Percentiles rank a stretch among this genome's conserved stretches.
phyloP scores from a whole-genome alignment of 2,797 vertebrate species.

The Crenichthys baileyi region DNA sequence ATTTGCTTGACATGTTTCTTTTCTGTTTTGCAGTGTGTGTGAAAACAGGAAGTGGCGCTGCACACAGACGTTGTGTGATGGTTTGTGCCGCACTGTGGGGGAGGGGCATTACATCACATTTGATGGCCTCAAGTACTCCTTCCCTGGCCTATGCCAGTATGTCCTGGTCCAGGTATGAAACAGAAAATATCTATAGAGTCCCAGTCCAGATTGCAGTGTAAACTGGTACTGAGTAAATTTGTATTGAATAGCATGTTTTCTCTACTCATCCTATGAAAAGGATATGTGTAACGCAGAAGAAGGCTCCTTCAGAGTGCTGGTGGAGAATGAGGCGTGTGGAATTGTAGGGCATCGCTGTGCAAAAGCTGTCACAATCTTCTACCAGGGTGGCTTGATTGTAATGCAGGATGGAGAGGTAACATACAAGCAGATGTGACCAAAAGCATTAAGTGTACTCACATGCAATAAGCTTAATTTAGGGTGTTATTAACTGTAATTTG shows the following conservation, averaged over 20 bases:
- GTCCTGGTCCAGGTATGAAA: conserved; percentile 91
- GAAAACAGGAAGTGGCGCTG: conserved; percentile 90
- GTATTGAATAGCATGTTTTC: background rate
- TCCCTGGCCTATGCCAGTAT: conserved; percentile 94
- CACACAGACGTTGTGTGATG: conserved; percentile 85
- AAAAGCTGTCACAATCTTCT: conserved; percentile 86
- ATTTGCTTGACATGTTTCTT: background rate
- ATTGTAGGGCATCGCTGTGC: conserved; percentile 87
- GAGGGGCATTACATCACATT: conserved; percentile 93
- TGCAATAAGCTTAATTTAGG: background rate
- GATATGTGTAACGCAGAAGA: conserved; percentile 87
- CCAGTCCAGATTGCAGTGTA: background rate
- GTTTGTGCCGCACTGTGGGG: conserved; percentile 88
- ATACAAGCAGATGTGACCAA: background rate
- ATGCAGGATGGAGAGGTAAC: conserved; percentile 87
- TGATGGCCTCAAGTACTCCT: conserved; percentile 90
- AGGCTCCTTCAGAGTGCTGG: conserved; percentile 90
- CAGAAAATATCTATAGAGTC: conserved; percentile 4
- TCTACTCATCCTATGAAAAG: conserved; percentile 65
- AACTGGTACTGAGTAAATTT: background rate
- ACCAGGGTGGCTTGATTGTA: conserved; percentile 86
- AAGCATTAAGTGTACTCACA: background rate
- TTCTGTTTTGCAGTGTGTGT: conserved; percentile 83
- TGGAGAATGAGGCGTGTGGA: conserved; percentile 92
- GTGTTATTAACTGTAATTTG: background rate